Percentiles rank a stretch among this genome's conserved stretches.
phyloP scores from a whole-genome alignment of 2,113 vertebrate species.

The Ameiurus melas region DNA sequence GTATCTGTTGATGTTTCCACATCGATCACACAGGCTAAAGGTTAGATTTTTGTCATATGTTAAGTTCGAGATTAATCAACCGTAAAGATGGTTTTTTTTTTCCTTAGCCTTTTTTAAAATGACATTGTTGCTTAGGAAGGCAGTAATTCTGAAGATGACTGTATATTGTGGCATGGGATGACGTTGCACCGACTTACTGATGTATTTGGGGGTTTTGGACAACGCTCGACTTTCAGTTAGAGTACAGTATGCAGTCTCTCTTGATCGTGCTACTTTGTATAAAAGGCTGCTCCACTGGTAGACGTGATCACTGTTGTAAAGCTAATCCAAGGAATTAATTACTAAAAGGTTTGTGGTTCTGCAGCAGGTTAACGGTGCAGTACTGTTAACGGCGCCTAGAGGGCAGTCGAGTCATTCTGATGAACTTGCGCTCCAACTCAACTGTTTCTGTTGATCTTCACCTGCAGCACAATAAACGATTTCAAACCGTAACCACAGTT shows the following conservation, averaged over 20 bases:
- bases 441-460: slow-evolving; percentile 70
- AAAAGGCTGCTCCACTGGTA: neutral
- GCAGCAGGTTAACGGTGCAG: neutral
- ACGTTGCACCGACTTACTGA: neutral
- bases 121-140: too few species aligned
- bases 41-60: too few species aligned
- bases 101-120: too few species aligned
- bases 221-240: neutral
- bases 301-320: neutral
- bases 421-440: neutral
- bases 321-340: neutral
- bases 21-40: too few species aligned
- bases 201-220: neutral
- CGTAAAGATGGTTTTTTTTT: too few species aligned
- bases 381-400: slow-evolving; percentile 12
- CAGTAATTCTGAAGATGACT: too few species aligned
- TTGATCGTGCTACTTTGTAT: neutral
- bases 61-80: too few species aligned
- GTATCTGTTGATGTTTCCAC: too few species aligned
- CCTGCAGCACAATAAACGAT: neutral
- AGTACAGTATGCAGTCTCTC: neutral
- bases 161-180: neutral
- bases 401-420: slow-evolving; percentile 40
- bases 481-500: neutral
- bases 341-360: neutral